Percentiles rank a stretch among this genome's conserved stretches.
phyloP scores from a whole-genome alignment of 2,113 vertebrate genomes.

The Silurus asotus region DNA sequence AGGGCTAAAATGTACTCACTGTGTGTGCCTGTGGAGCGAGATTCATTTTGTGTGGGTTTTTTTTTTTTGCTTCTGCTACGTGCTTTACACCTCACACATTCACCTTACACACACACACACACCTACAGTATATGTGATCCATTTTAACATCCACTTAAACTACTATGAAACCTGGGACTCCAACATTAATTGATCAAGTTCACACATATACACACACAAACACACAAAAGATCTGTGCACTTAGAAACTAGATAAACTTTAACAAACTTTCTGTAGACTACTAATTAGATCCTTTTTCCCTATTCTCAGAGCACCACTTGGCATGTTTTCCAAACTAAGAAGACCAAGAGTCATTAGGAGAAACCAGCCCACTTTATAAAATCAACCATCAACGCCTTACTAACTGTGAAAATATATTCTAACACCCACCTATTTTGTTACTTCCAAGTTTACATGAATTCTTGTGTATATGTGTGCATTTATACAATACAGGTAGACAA shows the following conservation, averaged over 20 bases:
- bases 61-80: background rate
- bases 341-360: slow-evolving; percentile 14
- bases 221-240: slow-evolving; percentile 22
- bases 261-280: slow-evolving; percentile 12
- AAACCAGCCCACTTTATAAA: background rate
- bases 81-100: background rate
- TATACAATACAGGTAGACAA: background rate
- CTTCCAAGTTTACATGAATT: background rate
- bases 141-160: slow-evolving; percentile 39
- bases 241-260: slow-evolving; percentile 10
- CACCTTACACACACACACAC: background rate
- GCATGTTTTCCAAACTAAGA: slow-evolving; percentile 14
- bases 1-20: background rate
- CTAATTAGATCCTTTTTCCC: slow-evolving; percentile 3
- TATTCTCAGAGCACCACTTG: background rate
- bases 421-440: background rate
- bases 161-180: slow-evolving; percentile 25
- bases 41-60: background rate
- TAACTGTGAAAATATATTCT: slow-evolving; percentile 5
- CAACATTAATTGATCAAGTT: slow-evolving; percentile 19
- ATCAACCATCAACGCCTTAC: slow-evolving; percentile 6
- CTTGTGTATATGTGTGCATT: background rate
- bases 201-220: slow-evolving; percentile 33
- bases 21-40: background rate
- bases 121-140: slow-evolving; percentile 37